Evolutionary conservation across 37 sponge, comb jelly and placozoan genomes (phyloP).

Genomic region (Ephydatia muelleri): DNA sequence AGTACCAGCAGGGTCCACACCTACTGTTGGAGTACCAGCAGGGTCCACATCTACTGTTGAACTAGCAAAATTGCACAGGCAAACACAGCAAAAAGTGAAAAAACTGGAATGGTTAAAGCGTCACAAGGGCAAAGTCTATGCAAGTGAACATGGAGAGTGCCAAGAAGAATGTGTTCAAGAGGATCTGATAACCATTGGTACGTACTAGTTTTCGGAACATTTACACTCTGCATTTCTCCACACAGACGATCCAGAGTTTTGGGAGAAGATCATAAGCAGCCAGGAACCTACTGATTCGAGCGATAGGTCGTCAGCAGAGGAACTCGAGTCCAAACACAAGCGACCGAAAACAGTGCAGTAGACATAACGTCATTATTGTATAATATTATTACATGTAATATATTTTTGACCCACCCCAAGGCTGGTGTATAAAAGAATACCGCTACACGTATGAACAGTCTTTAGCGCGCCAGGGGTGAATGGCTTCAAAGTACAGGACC

Average conservation of each 20-base stretch:
- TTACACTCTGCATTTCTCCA: neutral
- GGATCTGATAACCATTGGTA: neutral
- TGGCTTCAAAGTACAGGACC: too few species aligned
- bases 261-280: constrained; percentile 36
- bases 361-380: too few species aligned
- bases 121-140: neutral
- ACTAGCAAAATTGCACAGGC: constrained; percentile 17
- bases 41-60: too few species aligned
- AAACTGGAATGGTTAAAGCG: constrained; percentile 55
- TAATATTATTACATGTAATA: too few species aligned
- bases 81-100: constrained; percentile 40
- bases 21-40: too few species aligned
- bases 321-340: too few species aligned
- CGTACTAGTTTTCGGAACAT: neutral
- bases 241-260: constrained; percentile 56
- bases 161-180: neutral
- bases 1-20: too few species aligned
- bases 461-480: too few species aligned
- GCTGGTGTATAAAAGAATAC: too few species aligned
- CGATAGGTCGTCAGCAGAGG: neutral
- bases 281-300: constrained; percentile 14
- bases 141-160: neutral
- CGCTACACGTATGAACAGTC: too few species aligned
- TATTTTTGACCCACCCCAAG: too few species aligned
- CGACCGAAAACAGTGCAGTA: too few species aligned